Evolutionary conservation across 2,888 invertebrate species (phyloP).

Genomic region (Rhopalosiphum nymphaeae): DNA sequence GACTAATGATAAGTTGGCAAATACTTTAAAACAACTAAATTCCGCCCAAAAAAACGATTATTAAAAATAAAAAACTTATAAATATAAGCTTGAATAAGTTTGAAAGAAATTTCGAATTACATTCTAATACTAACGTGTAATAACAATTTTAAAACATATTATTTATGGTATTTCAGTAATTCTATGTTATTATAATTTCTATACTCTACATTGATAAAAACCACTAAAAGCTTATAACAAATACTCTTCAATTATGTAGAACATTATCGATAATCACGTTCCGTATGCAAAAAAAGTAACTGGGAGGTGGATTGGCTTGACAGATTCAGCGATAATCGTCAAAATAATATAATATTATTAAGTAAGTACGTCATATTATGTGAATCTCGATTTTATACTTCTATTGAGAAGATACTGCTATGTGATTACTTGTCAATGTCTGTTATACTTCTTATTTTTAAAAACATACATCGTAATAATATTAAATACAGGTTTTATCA

Average conservation of each 20-base stretch:
- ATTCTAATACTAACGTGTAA: not conserved
- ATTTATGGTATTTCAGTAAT: not conserved
- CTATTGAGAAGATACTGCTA: not conserved
- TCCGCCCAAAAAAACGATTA: not conserved
- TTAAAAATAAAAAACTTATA: not conserved
- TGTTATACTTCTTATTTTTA: not conserved
- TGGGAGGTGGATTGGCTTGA: not conserved
- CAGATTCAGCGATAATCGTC: not conserved
- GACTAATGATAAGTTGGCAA: not conserved
- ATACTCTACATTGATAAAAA: not conserved
- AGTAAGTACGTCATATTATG: not conserved
- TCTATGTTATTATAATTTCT: not conserved
- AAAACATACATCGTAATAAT: not conserved
- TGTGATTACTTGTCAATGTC: not conserved
- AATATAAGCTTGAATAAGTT: not conserved
- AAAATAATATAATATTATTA: not conserved
- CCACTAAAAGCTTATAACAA: not conserved
- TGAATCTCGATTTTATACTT: not conserved
- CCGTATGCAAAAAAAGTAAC: not conserved
- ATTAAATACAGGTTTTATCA: not conserved
- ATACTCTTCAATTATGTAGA: too few species aligned
- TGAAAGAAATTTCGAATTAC: not conserved
- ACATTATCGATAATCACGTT: not conserved
- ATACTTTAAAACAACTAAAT: conserved; percentile 19
- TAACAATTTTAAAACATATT: not conserved